A percentile compares a stretch with the other conserved stretches of the same genome.
These are phyloP conservation scores for Heterotilapia buettikoferi DNA, from an alignment of 2,113 vertebrate species.

Conservation along the genomic window DNA sequence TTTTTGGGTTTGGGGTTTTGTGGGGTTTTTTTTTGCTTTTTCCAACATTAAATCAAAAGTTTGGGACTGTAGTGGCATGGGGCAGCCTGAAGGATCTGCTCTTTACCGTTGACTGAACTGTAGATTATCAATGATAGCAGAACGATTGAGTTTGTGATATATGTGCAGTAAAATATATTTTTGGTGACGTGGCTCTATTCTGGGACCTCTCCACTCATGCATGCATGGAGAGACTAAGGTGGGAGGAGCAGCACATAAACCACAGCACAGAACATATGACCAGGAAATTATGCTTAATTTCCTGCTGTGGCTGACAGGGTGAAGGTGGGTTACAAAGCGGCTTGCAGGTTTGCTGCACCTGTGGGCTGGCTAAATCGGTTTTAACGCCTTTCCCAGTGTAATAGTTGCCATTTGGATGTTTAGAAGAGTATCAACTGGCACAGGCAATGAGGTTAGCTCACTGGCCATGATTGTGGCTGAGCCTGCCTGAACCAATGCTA, in stretches of 20 bases:
- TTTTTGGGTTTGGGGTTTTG: too few species aligned
- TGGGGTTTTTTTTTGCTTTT: too few species aligned
- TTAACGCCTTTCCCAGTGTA: not conserved
- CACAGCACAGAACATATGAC: not conserved
- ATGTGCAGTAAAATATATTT: not conserved
- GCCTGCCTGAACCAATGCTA: not conserved
- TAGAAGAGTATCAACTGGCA: not conserved
- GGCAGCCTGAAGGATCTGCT: not conserved
- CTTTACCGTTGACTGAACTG: not conserved
- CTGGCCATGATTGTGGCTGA: not conserved
- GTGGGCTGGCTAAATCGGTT: rapidly evolving
- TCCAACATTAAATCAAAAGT: not conserved
- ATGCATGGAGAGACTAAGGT: not conserved
- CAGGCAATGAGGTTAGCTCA: not conserved
- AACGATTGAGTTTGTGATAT: not conserved
- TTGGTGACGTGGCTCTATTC: not conserved
- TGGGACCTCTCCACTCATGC: not conserved
- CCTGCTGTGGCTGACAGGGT: not conserved
- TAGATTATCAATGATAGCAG: not conserved
- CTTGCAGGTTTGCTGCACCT: not conserved
- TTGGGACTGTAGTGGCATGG: not conserved
- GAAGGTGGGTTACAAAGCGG: not conserved
- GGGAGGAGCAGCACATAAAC: not conserved
- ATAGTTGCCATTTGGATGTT: not conserved
- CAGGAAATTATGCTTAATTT: not conserved